Conservation (phyloP, 2,113 vertebrate genomes). For the Hemiscyllium ocellatum region DNA sequence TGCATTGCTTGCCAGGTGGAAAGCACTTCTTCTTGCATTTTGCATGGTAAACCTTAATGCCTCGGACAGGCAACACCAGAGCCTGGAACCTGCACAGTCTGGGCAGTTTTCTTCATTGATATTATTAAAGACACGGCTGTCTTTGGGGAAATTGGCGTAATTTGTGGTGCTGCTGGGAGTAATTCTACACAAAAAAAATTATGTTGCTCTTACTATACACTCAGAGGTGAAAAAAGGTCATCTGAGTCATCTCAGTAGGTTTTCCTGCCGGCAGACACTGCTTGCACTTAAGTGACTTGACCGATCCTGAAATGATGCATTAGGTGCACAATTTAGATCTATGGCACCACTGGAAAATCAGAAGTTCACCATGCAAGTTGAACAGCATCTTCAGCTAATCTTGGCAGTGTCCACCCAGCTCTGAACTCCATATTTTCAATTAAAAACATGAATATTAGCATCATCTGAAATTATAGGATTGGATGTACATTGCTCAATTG, state of each 20-base stretch:
- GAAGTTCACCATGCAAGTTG: neutral
- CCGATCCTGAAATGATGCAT: neutral
- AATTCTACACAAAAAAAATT: neutral
- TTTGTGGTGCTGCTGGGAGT: neutral
- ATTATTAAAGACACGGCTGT: neutral
- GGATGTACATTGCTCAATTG: neutral
- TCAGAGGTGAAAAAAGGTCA: neutral
- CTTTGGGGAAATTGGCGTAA: neutral
- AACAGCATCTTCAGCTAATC: neutral
- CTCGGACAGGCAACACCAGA: neutral
- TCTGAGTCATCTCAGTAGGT: neutral
- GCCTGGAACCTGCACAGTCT: neutral
- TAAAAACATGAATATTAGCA: neutral
- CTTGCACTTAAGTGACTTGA: neutral
- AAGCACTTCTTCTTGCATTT: neutral
- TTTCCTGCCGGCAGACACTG: neutral
- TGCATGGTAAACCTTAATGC: neutral
- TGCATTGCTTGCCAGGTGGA: neutral
- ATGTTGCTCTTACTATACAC: neutral
- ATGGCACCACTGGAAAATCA: neutral
- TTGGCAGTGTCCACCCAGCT: neutral
- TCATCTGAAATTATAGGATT: neutral
- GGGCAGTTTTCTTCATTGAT: neutral
- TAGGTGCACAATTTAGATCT: neutral
- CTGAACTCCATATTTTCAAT: neutral